Base-by-base conservation (phyloP, 2,113 vertebrate species). In the Gorsachius goisagi region DNA sequence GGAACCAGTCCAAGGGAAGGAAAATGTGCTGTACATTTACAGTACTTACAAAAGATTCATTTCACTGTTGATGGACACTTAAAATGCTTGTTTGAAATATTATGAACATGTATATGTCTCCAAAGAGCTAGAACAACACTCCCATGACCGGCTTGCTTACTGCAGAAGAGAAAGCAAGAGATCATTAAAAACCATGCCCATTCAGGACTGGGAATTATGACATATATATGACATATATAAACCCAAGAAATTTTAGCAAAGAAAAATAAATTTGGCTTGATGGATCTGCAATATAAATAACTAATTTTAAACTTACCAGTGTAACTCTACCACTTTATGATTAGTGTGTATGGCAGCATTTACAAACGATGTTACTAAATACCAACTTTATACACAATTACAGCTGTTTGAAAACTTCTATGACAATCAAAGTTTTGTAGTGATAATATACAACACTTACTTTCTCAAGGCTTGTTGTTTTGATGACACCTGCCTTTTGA, bases 401-500 rank as follows among this genome's bases (percentile, higher is more conserved):
- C 81, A 95, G 66, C 60, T 66, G 73, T 85, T 86, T 39, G 77
- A 93, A 96, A 97, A 93, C 68, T 56, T 71, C 78, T 76, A 55
- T 78, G 88, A 93, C 85, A 89, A 91, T 95, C 97, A 85, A 88
- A 80, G 60, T 88, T 94, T 88, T 52, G 93, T 79, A 94, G 94
- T 97, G 97, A 84, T 86, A 85, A 79, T 96, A 91, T 92, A 95
- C 96, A 98, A 98, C 92, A 89, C 85, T 85, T 92, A 95, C 96
- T 95, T 98, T 98, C 97, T 97, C 95, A 97, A 97, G 97, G 97
- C 97, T 96, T 98, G 97, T 90, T 97, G 74, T 94, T 98, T 96
- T 96, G 95, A 97, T 27, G 67, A 97, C 91, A 94, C 81, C 95
- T 97, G 96, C 95, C 96, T 97, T 97, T 96, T 49, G 26, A 77